Conservation (phyloP, 2,888 invertebrate species). For the Venustoraphidia nigricollis region DNA sequence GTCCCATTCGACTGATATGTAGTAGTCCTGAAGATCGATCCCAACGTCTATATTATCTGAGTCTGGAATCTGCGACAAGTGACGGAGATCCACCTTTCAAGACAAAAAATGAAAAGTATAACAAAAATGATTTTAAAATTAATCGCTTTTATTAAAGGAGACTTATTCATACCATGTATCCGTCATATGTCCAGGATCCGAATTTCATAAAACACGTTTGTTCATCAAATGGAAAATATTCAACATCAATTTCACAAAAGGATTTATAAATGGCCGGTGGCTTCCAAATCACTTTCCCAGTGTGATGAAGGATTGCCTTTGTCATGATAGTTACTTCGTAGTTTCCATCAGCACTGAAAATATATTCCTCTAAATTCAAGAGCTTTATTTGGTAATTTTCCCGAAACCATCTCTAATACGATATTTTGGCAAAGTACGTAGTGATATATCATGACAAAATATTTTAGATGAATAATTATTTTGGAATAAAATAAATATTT, state of each 20-base stretch:
- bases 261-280: constrained; percentile 98
- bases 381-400: no score
- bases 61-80: constrained; percentile 73
- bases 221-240: constrained; percentile 89
- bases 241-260: constrained; percentile 88
- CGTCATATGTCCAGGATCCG: constrained; percentile 89
- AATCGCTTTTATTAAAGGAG: background rate
- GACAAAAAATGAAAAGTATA: background rate
- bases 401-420: no score
- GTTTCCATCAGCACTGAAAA: constrained; percentile 84
- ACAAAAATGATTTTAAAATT: background rate
- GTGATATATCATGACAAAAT: no score
- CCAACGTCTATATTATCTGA: constrained; percentile 80
- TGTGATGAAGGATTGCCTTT: constrained; percentile 86
- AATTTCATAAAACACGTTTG: constrained; percentile 95
- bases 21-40: constrained; percentile 85
- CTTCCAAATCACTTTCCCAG: constrained; percentile 91
- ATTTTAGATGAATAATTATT: no score
- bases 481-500: no score
- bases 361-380: background rate
- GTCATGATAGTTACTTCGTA: constrained; percentile 98
- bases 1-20: constrained; percentile 98
- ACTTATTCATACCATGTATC: constrained; percentile 61
- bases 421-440: no score
- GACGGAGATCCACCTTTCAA: constrained; percentile 70